phyloP scores from a whole-genome alignment of 2,888 invertebrate genomes.

The Anodontia alba region DNA sequence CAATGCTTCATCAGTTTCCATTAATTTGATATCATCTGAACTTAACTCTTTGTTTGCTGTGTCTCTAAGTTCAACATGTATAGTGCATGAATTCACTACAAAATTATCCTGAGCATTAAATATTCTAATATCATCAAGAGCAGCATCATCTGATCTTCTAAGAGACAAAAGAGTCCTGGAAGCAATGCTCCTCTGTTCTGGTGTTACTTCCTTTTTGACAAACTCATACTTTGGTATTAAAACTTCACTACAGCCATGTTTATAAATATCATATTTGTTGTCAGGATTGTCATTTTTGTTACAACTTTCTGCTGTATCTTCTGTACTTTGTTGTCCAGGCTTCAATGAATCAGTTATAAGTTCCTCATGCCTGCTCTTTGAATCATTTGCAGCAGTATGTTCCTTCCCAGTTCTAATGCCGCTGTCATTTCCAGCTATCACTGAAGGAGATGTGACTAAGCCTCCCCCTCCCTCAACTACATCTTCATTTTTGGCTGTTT shows the following conservation, averaged over 20 bases:
- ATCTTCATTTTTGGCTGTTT: background rate
- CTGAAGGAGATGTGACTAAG: background rate
- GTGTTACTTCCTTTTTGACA: background rate
- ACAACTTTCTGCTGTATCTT: background rate
- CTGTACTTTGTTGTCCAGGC: background rate
- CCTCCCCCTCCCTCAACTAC: no score
- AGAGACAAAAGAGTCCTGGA: slow-evolving; percentile 67
- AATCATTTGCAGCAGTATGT: background rate
- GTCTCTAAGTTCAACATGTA: slow-evolving; percentile 43
- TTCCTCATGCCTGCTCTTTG: background rate
- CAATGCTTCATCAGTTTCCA: no score
- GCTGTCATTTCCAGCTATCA: background rate
- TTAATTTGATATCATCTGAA: no score
- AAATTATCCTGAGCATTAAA: slow-evolving; percentile 74
- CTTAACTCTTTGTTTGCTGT: background rate
- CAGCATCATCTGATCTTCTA: slow-evolving; percentile 50
- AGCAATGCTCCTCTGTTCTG: slow-evolving; percentile 37
- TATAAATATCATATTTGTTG: background rate
- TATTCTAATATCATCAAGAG: slow-evolving; percentile 58
- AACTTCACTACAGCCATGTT: slow-evolving; percentile 20
- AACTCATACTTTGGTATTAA: background rate
- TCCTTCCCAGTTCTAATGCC: background rate
- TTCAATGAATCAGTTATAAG: background rate
- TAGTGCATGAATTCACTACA: slow-evolving; percentile 67
- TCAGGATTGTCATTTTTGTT: background rate